Conservation (phyloP, 2,113 vertebrate genomes). For the Erpornis zantholeuca region DNA sequence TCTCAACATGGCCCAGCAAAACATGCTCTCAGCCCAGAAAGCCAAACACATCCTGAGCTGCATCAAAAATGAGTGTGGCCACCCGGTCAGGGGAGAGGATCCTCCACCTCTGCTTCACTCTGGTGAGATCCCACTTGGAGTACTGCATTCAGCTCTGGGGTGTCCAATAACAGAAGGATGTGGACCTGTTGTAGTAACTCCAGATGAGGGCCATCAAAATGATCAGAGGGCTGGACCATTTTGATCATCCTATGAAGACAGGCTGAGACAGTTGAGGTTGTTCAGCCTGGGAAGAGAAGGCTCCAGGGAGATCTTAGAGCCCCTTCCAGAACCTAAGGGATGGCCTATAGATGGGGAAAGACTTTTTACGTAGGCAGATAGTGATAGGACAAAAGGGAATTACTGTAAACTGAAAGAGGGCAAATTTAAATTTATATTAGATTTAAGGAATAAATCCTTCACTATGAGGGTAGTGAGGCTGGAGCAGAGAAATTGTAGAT, state of each 20-base stretch:
- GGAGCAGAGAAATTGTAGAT: neutral
- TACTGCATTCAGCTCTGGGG: neutral
- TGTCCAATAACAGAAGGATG: neutral
- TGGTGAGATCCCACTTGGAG: neutral
- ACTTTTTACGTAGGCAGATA: neutral
- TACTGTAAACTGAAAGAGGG: neutral
- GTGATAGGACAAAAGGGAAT: neutral
- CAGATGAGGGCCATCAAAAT: neutral
- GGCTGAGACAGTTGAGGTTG: neutral
- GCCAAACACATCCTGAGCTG: neutral
- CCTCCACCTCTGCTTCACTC: neutral
- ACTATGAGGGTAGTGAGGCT: neutral
- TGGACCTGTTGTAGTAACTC: neutral
- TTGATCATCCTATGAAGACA: neutral
- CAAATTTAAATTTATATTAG: neutral
- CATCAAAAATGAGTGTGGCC: neutral
- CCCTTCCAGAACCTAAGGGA: neutral
- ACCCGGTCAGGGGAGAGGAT: neutral
- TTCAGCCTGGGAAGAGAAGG: neutral
- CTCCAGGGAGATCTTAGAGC: neutral
- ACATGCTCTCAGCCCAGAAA: neutral
- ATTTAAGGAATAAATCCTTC: neutral
- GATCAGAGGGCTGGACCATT: neutral
- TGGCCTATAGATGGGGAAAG: neutral
- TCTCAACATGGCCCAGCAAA: neutral